Percentiles rank a stretch among this genome's conserved stretches.
Evolutionary conservation across 2,113 vertebrate genomes (phyloP).

Genomic region (Empidonax alnorum): DNA sequence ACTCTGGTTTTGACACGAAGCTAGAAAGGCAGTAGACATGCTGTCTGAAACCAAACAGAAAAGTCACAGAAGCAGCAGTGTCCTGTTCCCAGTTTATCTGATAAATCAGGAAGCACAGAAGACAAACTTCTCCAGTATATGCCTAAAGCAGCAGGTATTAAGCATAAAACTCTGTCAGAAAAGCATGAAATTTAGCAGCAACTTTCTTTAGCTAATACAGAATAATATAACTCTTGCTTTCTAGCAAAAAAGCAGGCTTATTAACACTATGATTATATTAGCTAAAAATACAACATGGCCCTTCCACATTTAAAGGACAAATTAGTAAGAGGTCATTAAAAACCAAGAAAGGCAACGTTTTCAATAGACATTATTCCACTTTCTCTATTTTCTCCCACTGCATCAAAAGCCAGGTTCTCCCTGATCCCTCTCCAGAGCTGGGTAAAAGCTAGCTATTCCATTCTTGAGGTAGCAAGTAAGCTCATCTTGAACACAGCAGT

Average conservation of each 20-base stretch:
- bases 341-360: background rate
- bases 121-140: background rate
- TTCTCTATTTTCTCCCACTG: background rate
- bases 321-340: background rate
- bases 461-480: background rate
- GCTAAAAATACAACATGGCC: background rate
- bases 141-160: background rate
- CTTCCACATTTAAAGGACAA: background rate
- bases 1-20: background rate
- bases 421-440: background rate
- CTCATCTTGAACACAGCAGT: background rate
- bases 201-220: background rate
- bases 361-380: background rate
- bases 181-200: background rate
- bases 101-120: background rate
- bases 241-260: background rate
- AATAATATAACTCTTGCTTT: background rate
- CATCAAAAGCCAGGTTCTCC: background rate
- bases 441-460: background rate
- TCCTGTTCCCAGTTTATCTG: background rate
- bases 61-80: background rate
- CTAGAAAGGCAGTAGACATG: background rate
- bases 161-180: background rate
- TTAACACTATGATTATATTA: background rate
- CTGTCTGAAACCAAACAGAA: background rate